These are phyloP conservation scores for Planococcus citri DNA, from an alignment of 1,140 invertebrate genomes.

Conservation along the genomic window DNA sequence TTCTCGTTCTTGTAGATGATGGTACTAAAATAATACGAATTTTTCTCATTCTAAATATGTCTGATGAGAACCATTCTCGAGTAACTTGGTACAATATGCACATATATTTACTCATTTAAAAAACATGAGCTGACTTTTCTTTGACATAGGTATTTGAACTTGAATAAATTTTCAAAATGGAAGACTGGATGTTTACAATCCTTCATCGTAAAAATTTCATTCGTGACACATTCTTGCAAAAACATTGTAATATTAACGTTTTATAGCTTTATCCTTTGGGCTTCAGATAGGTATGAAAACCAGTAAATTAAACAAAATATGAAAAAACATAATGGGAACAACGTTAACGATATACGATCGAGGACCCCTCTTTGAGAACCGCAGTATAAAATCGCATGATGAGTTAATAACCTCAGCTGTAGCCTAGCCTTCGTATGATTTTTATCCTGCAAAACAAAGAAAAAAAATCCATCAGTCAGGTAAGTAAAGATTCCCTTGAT, in stretches of 20 bases:
- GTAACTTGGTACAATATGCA: no score
- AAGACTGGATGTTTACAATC: background rate
- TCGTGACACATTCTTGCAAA: background rate
- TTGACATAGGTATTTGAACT: background rate
- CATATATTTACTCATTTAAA: no score
- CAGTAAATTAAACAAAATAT: slow-evolving; percentile 55
- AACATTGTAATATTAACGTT: background rate
- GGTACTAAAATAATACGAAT: no score
- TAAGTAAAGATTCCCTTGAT: no score
- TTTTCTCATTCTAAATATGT: no score
- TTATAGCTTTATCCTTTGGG: slow-evolving; percentile 30
- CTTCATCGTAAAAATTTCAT: background rate
- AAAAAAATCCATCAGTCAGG: no score
- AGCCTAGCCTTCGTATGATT: slow-evolving; percentile 20
- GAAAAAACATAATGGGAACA: slow-evolving; percentile 54
- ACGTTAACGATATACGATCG: slow-evolving; percentile 45
- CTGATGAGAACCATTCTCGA: no score
- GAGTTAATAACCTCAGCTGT: slow-evolving; percentile 35
- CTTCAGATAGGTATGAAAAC: slow-evolving; percentile 49
- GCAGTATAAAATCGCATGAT: slow-evolving; percentile 42
- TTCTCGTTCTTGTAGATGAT: no score
- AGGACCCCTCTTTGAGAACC: slow-evolving; percentile 42
- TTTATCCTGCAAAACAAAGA: background rate
- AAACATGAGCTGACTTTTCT: background rate
- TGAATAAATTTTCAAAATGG: background rate